phyloP scores from a whole-genome alignment of 2,113 vertebrate genomes.

The Regulus satrapa region DNA sequence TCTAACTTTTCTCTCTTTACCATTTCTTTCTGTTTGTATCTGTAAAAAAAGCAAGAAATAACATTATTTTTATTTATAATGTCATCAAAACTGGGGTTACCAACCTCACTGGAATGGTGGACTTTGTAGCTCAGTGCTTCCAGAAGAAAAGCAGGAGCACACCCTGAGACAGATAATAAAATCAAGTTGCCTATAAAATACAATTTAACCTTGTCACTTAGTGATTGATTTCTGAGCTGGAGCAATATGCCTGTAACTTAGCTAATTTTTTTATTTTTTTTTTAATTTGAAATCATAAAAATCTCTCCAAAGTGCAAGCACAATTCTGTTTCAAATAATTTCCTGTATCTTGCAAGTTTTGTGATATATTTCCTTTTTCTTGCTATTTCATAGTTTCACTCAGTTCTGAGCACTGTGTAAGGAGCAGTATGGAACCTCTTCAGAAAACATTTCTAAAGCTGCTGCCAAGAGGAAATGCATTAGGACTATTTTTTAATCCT shows the following conservation, averaged over 20 bases:
- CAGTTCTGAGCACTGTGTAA: not conserved
- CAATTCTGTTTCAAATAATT: not conserved
- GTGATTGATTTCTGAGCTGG: not conserved
- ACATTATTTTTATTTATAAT: not conserved
- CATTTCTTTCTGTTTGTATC: not conserved
- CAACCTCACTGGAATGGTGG: not conserved
- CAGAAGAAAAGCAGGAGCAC: not conserved
- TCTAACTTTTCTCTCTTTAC: not conserved
- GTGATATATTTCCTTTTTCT: not conserved
- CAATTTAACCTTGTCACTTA: not conserved
- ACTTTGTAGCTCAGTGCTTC: not conserved
- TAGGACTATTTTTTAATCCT: not conserved
- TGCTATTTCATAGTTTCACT: not conserved
- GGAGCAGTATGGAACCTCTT: not conserved
- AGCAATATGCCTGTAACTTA: not conserved
- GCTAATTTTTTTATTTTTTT: too few species aligned
- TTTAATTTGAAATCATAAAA: not conserved
- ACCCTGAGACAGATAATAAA: not conserved
- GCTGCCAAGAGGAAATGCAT: not conserved
- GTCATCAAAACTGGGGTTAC: not conserved
- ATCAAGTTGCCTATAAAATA: not conserved
- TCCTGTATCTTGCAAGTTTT: not conserved
- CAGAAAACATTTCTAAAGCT: not conserved
- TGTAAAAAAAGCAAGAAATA: not conserved
- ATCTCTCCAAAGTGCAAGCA: not conserved